These are phyloP conservation scores for Drosophila hamatofila DNA, from an alignment of 2,888 invertebrate genomes.

Conservation along the genomic window DNA sequence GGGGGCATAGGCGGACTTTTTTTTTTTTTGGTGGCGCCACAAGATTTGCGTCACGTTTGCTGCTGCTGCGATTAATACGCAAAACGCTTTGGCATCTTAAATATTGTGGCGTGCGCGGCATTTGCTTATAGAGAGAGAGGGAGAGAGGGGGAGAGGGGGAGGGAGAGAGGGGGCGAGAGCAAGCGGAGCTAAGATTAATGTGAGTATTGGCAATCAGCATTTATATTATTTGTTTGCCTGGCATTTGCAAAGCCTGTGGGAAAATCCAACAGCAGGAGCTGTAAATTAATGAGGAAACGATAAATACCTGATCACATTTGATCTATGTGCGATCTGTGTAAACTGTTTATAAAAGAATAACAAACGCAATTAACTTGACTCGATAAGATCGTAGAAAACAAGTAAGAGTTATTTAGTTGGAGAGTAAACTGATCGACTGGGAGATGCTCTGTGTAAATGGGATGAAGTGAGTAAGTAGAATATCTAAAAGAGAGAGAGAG, in stretches of 20 bases:
- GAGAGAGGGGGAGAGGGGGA: not conserved
- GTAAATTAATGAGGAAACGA: constrained; percentile 30
- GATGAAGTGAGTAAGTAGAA: not conserved
- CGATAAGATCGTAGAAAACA: constrained; percentile 31
- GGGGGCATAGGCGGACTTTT: constrained; percentile 21
- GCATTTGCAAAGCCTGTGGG: constrained; percentile 58
- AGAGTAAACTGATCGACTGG: not conserved
- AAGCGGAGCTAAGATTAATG: constrained; percentile 62
- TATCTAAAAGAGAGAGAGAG: not conserved
- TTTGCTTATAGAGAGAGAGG: constrained; percentile 43
- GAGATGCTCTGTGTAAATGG: not conserved
- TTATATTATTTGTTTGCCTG: constrained; percentile 71
- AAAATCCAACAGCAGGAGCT: constrained; percentile 17
- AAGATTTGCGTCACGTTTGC: constrained; percentile 69
- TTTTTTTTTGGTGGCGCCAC: constrained; percentile 67
- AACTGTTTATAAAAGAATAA: constrained; percentile 24
- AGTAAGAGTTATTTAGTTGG: not conserved
- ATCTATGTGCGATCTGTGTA: constrained; percentile 21
- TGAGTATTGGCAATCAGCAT: constrained; percentile 76
- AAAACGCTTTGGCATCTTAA: constrained; percentile 81
- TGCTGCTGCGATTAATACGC: constrained; percentile 74
- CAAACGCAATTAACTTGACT: constrained; percentile 17
- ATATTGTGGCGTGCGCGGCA: constrained; percentile 79
- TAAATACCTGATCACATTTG: constrained; percentile 6
- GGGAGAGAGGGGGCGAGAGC: constrained; percentile 1